Evolutionary conservation across 1,140 invertebrate genomes (phyloP), one percentile per base, ranked within the genome.

Genomic region (Bombus difficillimus): DNA sequence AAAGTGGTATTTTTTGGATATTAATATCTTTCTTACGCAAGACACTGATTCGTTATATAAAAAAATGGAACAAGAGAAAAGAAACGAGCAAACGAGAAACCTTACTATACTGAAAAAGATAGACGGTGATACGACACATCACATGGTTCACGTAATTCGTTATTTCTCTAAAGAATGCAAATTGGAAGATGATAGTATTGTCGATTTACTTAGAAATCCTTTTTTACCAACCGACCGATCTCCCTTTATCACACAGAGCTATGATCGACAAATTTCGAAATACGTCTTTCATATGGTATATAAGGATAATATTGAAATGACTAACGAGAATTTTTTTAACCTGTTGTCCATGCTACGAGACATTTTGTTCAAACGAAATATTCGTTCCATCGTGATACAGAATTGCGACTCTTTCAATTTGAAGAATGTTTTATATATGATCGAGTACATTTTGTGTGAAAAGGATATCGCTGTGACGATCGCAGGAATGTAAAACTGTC

Each of bases 21-120:
- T 37, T 0, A 37, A 37, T 9, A 13, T 10, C 0, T 15, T 12
- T 3, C 6, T 25, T 1, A 1, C 2, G 1, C 13, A 37, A 15
- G 73, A 47, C 3, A 22, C 73, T 0, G 32, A 75, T 13, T 53
- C 10, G 41, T 53, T n/a, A 6, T 72, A 43, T 6, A 8, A 28
- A 32, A 41, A 41, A 18, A 22, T n/a, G 8, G 10, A 25, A 10
- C 18, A 12, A 47, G 1, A 25, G 71, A 22, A 10, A 4, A 1
- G 3, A 1, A 32, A 32, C 0, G 15, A 9, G 1, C 69, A 10
- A n/a, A 13, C 12, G 39, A 10, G 18, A 12, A 43, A 73, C 0
- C 28, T 47, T 9, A 2, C 18, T 1, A 12, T 73, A 9, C 10
- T 22, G 22, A 32, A 32, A 3, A 0, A 73, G 13, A 22, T 4